These are phyloP conservation scores for Jacana jacana DNA, from an alignment of 2,113 vertebrate species.

Conservation along the genomic window DNA sequence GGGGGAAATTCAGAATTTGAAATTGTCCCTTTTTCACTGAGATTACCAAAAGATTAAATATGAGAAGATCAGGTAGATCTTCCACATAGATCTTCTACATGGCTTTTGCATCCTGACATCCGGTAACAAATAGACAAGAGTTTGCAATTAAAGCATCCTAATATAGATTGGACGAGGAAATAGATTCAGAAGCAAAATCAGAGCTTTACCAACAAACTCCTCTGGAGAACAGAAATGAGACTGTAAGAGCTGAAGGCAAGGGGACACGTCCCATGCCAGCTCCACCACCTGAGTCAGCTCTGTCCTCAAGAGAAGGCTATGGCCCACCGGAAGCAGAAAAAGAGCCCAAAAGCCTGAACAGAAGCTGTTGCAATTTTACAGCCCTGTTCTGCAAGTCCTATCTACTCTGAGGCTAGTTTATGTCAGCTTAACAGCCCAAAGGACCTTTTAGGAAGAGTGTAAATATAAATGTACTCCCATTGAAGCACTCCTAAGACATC, in stretches of 20 bases:
- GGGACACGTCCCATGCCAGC: not conserved
- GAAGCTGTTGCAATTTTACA: not conserved
- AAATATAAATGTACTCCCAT: not conserved
- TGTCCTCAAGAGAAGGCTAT: not conserved
- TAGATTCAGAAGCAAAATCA: not conserved
- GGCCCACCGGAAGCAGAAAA: not conserved
- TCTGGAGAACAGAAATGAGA: not conserved
- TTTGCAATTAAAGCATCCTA: not conserved
- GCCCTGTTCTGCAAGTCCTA: not conserved
- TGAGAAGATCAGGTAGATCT: not conserved
- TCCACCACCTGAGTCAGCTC: not conserved
- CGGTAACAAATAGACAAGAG: not conserved
- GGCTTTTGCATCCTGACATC: not conserved
- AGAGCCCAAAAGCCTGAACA: not conserved
- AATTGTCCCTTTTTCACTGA: not conserved
- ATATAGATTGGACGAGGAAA: not conserved
- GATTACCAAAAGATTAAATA: not conserved
- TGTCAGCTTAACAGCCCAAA: not conserved
- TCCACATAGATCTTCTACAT: not conserved
- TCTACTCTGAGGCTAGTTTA: not conserved
- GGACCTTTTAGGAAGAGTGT: not conserved
- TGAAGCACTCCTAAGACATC: not conserved
- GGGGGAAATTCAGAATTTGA: not conserved
- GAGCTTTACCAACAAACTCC: not conserved
- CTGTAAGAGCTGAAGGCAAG: not conserved